Percentiles rank a stretch among this genome's conserved stretches.
These are phyloP conservation scores for Tetranychus cinnabarinus DNA, from an alignment of 1,140 invertebrate genomes.

Conservation along the genomic window DNA sequence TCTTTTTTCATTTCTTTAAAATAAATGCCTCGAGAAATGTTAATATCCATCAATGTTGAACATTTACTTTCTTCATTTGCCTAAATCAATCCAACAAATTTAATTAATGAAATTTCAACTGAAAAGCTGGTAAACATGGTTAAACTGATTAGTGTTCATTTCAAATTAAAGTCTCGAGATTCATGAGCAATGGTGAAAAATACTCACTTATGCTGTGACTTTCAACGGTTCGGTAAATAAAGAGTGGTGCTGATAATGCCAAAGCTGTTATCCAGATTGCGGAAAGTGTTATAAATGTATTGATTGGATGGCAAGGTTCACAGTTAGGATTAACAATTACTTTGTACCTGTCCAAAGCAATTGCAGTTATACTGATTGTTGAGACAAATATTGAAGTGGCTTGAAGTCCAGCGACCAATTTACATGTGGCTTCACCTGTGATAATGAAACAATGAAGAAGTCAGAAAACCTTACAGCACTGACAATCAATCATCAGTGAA, in stretches of 20 bases:
- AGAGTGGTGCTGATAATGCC: constrained; percentile 47
- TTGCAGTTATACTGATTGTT: constrained; percentile 66
- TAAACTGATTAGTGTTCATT: no score
- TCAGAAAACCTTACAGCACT: neutral
- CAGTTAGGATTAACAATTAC: constrained; percentile 57
- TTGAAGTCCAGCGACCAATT: constrained; percentile 51
- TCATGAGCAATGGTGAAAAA: no score
- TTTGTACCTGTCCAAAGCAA: constrained; percentile 44
- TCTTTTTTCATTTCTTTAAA: no score
- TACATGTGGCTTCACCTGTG: constrained; percentile 31
- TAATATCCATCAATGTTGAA: no score
- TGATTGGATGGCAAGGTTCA: constrained; percentile 34
- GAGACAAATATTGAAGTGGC: constrained; percentile 68
- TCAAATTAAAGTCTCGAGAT: no score
- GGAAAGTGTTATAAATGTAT: constrained; percentile 39
- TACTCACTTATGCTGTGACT: neutral
- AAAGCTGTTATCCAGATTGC: constrained; percentile 54
- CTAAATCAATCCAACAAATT: no score
- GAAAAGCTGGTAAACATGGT: no score
- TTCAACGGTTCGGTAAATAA: constrained; percentile 39
- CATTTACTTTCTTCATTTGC: no score
- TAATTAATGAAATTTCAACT: no score
- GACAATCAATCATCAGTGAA: neutral
- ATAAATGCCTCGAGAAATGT: no score
- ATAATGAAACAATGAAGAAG: neutral